Percentiles rank a stretch among this genome's conserved stretches.
These are phyloP conservation scores for Metacarcinus magister DNA, from an alignment of 2,888 invertebrate species.

Conservation along the genomic window DNA sequence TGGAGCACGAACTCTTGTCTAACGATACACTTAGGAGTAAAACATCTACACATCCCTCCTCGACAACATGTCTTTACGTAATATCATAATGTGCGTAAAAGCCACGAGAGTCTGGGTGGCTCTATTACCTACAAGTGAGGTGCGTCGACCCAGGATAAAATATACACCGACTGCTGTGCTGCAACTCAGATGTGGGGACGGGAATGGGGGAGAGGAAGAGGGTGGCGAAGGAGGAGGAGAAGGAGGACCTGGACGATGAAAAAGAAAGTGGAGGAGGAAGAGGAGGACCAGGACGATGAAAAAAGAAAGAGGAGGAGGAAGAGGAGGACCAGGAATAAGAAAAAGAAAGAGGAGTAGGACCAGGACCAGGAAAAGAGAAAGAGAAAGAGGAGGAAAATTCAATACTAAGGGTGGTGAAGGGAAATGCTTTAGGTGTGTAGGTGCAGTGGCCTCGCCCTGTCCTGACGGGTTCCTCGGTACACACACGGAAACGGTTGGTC, in stretches of 20 bases:
- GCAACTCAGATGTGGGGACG: not conserved
- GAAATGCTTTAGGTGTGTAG: slow-evolving; percentile 1
- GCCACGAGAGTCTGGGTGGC: not conserved
- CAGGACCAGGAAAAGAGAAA: not conserved
- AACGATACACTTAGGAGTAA: not conserved
- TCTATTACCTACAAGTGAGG: not conserved
- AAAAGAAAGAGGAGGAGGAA: not conserved
- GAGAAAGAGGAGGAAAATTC: not conserved
- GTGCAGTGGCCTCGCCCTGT: slow-evolving; percentile 12
- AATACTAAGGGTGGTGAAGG: not conserved
- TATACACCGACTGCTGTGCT: not conserved
- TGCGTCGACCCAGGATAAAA: not conserved
- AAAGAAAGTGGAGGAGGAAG: not conserved
- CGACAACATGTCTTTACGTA: not conserved
- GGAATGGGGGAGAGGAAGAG: not conserved
- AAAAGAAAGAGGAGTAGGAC: not conserved
- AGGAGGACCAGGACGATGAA: not conserved
- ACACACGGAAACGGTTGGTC: not conserved
- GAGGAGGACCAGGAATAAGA: not conserved
- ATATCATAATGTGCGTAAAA: not conserved
- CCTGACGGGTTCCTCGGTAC: not conserved
- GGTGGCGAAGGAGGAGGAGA: not conserved
- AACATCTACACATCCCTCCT: not conserved
- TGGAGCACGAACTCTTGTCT: not conserved
- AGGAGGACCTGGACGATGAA: not conserved